Evolutionary conservation across 1,140 invertebrate genomes (phyloP).

Genomic region (Frieseomelitta varia): DNA sequence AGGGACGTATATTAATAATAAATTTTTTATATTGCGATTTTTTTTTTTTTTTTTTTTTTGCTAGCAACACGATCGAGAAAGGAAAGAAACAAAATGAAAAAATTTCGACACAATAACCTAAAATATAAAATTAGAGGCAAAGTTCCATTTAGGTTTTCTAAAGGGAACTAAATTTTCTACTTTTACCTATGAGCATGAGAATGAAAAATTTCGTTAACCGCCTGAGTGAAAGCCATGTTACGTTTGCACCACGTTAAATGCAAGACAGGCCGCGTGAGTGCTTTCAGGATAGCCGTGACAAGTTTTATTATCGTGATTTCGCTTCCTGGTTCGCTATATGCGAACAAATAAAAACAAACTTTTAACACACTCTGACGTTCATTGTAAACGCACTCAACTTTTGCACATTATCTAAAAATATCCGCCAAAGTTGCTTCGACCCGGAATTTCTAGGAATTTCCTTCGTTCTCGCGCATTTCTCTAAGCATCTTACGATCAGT

Average conservation of each 20-base stretch:
- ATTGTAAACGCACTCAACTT: background rate
- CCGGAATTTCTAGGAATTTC: background rate
- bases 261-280: slow-evolving; percentile 23
- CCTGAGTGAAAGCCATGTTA: slow-evolving; percentile 3
- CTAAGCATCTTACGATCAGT: background rate
- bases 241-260: slow-evolving; percentile 6
- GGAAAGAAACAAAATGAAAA: too few species aligned
- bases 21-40: background rate
- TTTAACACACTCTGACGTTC: background rate
- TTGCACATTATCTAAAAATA: background rate
- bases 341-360: slow-evolving; percentile 17
- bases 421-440: background rate
- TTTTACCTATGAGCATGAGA: background rate
- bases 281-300: slow-evolving; percentile 25
- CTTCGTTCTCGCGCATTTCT: background rate
- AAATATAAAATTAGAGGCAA: background rate
- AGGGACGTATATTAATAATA: background rate
- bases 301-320: slow-evolving; percentile 13
- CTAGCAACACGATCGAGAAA: too few species aligned
- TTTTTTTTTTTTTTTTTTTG: too few species aligned
- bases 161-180: background rate
- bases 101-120: too few species aligned
- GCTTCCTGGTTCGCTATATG: background rate
- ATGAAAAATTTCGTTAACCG: slow-evolving; percentile 11
- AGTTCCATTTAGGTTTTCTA: background rate